These are phyloP conservation scores for Dermolepida albohirtum DNA, from an alignment of 2,888 invertebrate genomes.

Conservation along the genomic window DNA sequence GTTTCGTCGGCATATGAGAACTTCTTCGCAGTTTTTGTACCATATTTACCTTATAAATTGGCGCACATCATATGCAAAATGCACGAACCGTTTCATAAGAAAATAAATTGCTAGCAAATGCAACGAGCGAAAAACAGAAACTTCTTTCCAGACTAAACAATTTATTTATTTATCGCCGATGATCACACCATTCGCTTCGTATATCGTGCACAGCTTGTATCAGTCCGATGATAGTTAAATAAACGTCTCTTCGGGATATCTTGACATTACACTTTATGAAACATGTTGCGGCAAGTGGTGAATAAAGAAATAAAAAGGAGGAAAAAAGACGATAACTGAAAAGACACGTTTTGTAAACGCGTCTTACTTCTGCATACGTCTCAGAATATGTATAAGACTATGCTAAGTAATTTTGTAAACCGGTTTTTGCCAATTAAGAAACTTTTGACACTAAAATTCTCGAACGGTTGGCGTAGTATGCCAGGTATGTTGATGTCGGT, in stretches of 20 bases:
- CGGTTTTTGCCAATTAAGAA: constrained; percentile 31
- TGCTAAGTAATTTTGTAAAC: constrained; percentile 7
- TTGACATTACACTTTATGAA: neutral
- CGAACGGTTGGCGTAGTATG: neutral
- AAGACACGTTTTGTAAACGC: neutral
- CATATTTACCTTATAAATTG: too few species aligned
- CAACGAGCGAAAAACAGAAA: neutral
- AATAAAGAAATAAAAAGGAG: neutral
- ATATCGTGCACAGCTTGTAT: constrained; percentile 26
- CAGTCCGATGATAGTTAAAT: constrained; percentile 16
- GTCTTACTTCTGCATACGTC: too few species aligned
- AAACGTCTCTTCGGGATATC: constrained; percentile 4
- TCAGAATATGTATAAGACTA: neutral
- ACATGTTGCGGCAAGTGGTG: neutral
- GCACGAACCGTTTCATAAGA: too few species aligned
- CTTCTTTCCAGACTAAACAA: constrained; percentile 27
- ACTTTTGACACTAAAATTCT: constrained; percentile 26
- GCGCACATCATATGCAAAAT: too few species aligned
- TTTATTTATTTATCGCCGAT: constrained; percentile 17
- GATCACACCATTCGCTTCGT: constrained; percentile 24
- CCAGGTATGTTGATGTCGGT: too few species aligned
- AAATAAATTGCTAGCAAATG: neutral
- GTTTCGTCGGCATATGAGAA: too few species aligned
- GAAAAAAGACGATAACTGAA: neutral
- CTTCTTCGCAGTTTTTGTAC: too few species aligned